These are phyloP conservation scores for Troides oblongomaculatus DNA, from an alignment of 2,888 invertebrate species.

Conservation along the genomic window DNA sequence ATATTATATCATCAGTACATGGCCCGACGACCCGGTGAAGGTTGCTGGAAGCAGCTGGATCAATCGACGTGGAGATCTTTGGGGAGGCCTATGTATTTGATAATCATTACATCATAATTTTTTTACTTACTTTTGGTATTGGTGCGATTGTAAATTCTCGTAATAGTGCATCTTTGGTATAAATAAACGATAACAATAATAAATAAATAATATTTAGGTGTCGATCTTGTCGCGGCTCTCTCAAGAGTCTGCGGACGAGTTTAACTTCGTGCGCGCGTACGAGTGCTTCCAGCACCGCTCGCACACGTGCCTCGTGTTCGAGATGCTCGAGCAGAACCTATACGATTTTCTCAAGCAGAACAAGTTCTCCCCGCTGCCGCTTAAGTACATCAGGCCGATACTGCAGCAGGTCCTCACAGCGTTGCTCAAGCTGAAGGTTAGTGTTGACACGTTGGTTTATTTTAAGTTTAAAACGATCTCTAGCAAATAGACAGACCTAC, in stretches of 20 bases:
- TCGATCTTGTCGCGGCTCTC: constrained; percentile 95
- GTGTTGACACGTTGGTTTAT: neutral
- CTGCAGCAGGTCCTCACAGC: constrained; percentile 96
- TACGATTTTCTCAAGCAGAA: constrained; percentile 99
- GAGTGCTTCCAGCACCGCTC: constrained; percentile 99
- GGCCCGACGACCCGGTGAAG: too few relatives aligned
- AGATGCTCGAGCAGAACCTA: constrained; percentile 99
- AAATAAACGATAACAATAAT: neutral
- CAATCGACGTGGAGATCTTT: too few relatives aligned
- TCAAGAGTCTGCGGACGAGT: constrained; percentile 99
- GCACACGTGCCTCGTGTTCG: constrained; percentile 99
- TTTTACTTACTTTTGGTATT: too few relatives aligned
- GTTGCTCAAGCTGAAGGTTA: constrained; percentile 93
- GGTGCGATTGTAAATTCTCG: too few relatives aligned
- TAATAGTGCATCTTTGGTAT: too few relatives aligned
- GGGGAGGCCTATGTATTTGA: too few relatives aligned
- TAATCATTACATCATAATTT: too few relatives aligned
- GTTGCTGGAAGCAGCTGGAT: too few relatives aligned
- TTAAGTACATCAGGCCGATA: constrained; percentile 99
- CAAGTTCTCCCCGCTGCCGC: constrained; percentile 98
- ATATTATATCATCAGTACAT: too few relatives aligned
- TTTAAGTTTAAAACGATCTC: too few relatives aligned
- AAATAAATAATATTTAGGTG: constrained; percentile 70
- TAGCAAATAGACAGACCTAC: too few relatives aligned
- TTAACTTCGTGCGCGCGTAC: constrained; percentile 99